Conservation (phyloP, 2,113 vertebrate species). For the Stictonetta naevosa region DNA sequence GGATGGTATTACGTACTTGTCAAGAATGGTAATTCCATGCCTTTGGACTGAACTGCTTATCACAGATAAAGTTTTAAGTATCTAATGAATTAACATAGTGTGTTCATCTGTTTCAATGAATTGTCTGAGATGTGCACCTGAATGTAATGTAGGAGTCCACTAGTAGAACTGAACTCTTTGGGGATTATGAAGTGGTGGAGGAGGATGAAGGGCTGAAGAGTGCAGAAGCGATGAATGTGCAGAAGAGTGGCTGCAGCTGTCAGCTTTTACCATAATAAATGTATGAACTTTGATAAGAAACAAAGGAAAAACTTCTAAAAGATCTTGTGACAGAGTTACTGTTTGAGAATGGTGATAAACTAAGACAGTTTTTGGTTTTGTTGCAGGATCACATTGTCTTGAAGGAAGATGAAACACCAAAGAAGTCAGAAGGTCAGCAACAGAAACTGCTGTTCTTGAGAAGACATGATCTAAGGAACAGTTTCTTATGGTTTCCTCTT, state of each 20-base stretch:
- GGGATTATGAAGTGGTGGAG: background rate
- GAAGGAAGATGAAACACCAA: conserved; percentile 66
- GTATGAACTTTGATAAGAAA: background rate
- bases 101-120: background rate
- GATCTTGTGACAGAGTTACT: background rate
- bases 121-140: background rate
- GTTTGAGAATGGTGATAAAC: background rate
- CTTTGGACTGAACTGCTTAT: background rate
- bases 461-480: background rate
- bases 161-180: background rate
- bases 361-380: background rate
- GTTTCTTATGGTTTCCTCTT: background rate
- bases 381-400: conserved; percentile 80
- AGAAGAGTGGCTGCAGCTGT: background rate
- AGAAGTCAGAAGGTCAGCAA: conserved; percentile 70
- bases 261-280: background rate
- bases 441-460: background rate
- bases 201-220: background rate
- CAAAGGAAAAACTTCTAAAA: background rate
- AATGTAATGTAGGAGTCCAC: fast-evolving
- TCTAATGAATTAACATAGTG: background rate
- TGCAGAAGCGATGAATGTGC: too few species aligned
- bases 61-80: background rate
- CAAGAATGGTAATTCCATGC: background rate
- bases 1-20: background rate